Percentiles rank a stretch among this genome's conserved stretches.
Conservation (phyloP, 2,113 vertebrate genomes). For the Coptodon bakossiorum region DNA sequence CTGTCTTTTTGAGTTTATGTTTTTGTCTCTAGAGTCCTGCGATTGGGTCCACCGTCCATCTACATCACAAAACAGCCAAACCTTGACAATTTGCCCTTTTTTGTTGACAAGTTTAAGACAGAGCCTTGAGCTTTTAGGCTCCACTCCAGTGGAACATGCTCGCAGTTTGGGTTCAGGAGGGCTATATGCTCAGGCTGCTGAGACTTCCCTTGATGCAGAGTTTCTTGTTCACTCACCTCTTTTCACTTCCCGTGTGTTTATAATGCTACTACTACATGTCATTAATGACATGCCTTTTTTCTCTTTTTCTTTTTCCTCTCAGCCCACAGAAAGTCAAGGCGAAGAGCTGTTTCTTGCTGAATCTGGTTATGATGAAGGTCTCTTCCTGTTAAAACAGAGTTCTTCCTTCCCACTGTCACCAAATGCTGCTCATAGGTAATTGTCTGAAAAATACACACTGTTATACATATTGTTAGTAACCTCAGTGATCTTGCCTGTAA, state of each 20-base stretch:
- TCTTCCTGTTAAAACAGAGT: neutral
- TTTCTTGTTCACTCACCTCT: neutral
- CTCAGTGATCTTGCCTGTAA: constrained; percentile 14
- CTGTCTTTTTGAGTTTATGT: neutral
- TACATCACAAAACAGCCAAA: neutral
- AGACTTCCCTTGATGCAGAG: neutral
- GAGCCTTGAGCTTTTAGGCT: neutral
- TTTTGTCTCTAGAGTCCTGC: neutral
- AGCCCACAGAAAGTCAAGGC: neutral
- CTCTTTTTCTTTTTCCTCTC: neutral
- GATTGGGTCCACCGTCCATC: neutral
- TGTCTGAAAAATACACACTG: neutral
- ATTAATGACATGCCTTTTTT: neutral
- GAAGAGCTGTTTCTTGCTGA: neutral
- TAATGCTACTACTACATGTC: neutral
- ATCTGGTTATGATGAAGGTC: neutral
- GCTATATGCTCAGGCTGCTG: neutral
- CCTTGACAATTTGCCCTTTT: neutral
- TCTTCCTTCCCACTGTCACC: neutral
- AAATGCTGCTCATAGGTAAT: neutral
- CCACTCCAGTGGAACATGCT: neutral
- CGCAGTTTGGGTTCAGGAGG: neutral
- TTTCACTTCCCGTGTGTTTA: neutral
- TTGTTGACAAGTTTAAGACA: neutral
- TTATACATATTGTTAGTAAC: neutral